Base-by-base conservation (phyloP, 2,797 vertebrate species). In the Fistularia commersonii region DNA sequence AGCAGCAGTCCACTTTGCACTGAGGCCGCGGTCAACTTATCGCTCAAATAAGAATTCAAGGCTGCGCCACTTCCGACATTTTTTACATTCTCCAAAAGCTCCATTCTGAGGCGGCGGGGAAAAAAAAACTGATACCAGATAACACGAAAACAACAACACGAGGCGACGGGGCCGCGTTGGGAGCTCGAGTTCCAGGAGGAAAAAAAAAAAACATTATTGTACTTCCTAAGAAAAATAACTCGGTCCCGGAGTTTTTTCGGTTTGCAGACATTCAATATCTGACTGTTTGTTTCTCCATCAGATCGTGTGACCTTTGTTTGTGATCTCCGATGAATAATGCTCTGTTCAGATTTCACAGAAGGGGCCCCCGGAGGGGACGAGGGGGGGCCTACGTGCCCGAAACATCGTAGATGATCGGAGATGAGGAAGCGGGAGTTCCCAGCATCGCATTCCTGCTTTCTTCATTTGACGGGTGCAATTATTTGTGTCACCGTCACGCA, bases 261-360 rank as follows among this genome's bases (percentile, higher is more conserved):
- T 59, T 12, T 13, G 36, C 33, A 36, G 35, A 54, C 32, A 10
- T 5, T 31, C 11, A 23, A 8, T 9, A 54, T n/a, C 1, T 15
- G 9, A 23, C 32, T 45, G 48, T 57, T 46, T 57, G 33, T 56
- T 12, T 65, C 34, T 40, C 1, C n/a, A 34, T 63, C 40, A 48
- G 32, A 61, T 57, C 12, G 44, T 43, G 15, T 8, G 32, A 66
- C 11, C 50, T 54, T 51, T 64, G 41, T 44, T 69, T 62, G 62
- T 57, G 37, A 51, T 79, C 53, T 51, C 37, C 41, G 51, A 9
- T 9, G 40, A 52, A 69, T 58, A 50, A 66, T 44, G 56, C 40
- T 7, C 12, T 34, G 64, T 56, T 78, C 64, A 41, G 40, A 74
- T 83, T 76, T 83, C 74, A 79, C 61, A 61, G 41, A 15, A 12